phyloP scores from a whole-genome alignment of 2,113 vertebrate genomes.

The Clarias batrachus region DNA sequence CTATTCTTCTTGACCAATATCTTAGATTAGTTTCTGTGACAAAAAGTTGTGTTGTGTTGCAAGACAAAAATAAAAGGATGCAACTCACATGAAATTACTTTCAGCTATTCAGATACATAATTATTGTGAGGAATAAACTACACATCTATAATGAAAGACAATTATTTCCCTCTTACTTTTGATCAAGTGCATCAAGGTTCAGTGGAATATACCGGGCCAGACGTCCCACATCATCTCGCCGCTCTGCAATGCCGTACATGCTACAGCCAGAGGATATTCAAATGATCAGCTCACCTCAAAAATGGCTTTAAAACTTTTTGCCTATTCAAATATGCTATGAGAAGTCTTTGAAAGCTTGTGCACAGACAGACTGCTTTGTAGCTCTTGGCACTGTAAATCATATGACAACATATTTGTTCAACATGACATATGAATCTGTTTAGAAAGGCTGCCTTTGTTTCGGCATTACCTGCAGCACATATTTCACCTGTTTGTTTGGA shows the following conservation, averaged over 20 bases:
- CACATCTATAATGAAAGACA: neutral
- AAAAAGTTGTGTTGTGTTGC: neutral
- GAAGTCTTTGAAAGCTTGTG: conserved; percentile 15
- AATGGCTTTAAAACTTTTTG: conserved; percentile 36
- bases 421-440: neutral
- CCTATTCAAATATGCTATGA: conserved; percentile 49
- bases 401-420: conserved; percentile 1
- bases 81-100: neutral
- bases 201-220: neutral
- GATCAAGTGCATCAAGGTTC: neutral
- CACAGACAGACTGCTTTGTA: conserved; percentile 3
- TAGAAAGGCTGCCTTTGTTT: neutral
- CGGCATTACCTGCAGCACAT: neutral
- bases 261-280: neutral
- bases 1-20: neutral
- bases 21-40: neutral
- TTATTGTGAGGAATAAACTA: neutral
- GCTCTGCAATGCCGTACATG: neutral
- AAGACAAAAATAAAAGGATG: neutral
- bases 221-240: neutral
- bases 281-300: neutral
- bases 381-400: conserved; percentile 27
- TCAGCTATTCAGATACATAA: neutral
- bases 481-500: neutral
- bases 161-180: neutral